Conservation (phyloP, 1,140 invertebrate species). For the Drosophila athabasca region DNA sequence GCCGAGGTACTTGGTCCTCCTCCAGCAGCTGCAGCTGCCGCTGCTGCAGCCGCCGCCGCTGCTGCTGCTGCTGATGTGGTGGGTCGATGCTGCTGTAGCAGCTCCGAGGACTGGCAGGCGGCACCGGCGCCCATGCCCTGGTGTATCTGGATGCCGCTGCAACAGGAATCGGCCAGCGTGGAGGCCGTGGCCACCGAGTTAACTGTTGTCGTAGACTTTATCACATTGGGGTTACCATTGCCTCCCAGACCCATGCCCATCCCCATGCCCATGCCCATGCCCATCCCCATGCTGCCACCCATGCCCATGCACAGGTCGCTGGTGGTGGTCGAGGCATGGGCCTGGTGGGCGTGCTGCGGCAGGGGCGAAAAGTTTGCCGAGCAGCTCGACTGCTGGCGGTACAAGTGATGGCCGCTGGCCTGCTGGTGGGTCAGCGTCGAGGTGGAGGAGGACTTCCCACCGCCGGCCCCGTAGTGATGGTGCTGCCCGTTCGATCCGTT, state of each 20-base stretch:
- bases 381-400: constrained; percentile 80
- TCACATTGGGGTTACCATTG: constrained; percentile 79
- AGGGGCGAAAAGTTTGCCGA: constrained; percentile 80
- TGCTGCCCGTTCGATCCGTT: constrained; percentile 27
- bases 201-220: constrained; percentile 82
- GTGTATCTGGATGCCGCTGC: constrained; percentile 80
- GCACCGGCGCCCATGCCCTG: constrained; percentile 75
- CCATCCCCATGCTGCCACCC: constrained; percentile 14
- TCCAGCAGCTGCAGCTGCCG: constrained; percentile 38
- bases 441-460: constrained; percentile 53
- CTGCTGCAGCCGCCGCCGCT: constrained; percentile 41
- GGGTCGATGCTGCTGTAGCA: constrained; percentile 50
- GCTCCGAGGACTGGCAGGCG: constrained; percentile 73
- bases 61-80: constrained; percentile 40
- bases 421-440: constrained; percentile 58
- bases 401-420: constrained; percentile 49
- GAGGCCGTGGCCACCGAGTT: constrained; percentile 81
- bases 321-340: constrained; percentile 80
- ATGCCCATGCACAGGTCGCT: constrained; percentile 69
- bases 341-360: constrained; percentile 77
- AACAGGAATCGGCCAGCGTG: constrained; percentile 78
- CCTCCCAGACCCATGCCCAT: constrained; percentile 10
- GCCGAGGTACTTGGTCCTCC: constrained; percentile 49
- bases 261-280: constrained; percentile 45
- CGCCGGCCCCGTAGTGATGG: constrained; percentile 21